A percentile compares a stretch with the other conserved stretches of the same genome.
phyloP scores from a whole-genome alignment of 2,113 vertebrate species.

The Rallus limicola region DNA sequence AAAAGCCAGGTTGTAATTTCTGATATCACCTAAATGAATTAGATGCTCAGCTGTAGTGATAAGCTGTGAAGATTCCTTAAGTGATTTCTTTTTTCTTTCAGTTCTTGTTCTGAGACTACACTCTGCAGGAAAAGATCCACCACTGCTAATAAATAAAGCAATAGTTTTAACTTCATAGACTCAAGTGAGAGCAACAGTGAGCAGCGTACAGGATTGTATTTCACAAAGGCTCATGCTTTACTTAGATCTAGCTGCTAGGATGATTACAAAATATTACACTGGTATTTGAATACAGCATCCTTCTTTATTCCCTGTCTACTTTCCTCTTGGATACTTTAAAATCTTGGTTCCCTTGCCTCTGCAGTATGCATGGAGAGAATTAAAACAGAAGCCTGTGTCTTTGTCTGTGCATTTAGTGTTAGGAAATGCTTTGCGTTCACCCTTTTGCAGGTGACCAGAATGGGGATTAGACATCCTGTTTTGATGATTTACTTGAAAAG shows the following conservation, averaged over 20 bases:
- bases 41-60: neutral
- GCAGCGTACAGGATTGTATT: neutral
- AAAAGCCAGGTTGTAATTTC: neutral
- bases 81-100: neutral
- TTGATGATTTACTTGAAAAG: constrained; percentile 3
- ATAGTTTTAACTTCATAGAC: neutral
- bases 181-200: neutral
- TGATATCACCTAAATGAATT: neutral
- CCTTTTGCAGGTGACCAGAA: neutral
- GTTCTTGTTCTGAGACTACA: neutral
- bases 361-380: neutral
- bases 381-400: neutral
- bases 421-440: neutral
- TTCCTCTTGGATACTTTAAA: neutral
- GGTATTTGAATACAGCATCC: neutral
- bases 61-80: neutral
- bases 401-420: neutral
- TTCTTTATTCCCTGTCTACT: neutral
- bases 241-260: neutral
- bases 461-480: neutral
- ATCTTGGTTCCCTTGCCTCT: neutral
- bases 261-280: neutral
- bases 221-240: neutral
- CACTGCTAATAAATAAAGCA: neutral
- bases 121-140: neutral